Percentiles rank a stretch among this genome's conserved stretches.
Conservation (phyloP, 2,888 invertebrate genomes). For the Eilema sororculum region DNA sequence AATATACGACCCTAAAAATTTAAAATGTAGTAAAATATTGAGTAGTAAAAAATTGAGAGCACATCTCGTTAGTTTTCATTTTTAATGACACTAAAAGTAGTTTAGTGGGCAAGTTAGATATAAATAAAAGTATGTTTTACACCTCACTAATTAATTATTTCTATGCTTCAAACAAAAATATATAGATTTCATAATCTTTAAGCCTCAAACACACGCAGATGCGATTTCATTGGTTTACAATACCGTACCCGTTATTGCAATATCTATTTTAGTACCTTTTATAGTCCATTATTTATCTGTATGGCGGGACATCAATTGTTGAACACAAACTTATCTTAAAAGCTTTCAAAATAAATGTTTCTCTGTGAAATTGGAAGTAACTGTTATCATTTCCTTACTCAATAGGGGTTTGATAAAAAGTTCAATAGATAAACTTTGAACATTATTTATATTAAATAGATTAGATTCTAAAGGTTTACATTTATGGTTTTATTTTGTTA, state of each 20-base stretch:
- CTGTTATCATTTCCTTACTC: neutral
- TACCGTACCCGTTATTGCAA: no score
- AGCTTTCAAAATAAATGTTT: neutral
- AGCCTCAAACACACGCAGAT: no score
- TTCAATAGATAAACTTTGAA: neutral
- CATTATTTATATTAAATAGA: neutral
- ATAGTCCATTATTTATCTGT: no score
- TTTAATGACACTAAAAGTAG: no score
- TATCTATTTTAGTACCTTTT: no score
- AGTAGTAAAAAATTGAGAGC: neutral
- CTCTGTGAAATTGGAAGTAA: neutral
- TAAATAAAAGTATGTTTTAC: no score
- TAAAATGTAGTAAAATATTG: constrained; percentile 4
- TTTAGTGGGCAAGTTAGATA: no score
- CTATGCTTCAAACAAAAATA: no score
- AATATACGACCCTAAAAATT: neutral
- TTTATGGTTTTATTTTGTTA: neutral
- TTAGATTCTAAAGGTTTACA: neutral
- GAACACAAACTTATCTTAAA: neutral
- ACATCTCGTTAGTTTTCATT: neutral
- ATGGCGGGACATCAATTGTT: no score
- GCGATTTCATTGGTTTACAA: no score
- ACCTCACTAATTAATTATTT: no score
- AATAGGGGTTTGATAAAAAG: neutral
- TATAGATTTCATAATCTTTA: no score